phyloP scores from a whole-genome alignment of 2,888 invertebrate species.

The Erebia palarica region DNA sequence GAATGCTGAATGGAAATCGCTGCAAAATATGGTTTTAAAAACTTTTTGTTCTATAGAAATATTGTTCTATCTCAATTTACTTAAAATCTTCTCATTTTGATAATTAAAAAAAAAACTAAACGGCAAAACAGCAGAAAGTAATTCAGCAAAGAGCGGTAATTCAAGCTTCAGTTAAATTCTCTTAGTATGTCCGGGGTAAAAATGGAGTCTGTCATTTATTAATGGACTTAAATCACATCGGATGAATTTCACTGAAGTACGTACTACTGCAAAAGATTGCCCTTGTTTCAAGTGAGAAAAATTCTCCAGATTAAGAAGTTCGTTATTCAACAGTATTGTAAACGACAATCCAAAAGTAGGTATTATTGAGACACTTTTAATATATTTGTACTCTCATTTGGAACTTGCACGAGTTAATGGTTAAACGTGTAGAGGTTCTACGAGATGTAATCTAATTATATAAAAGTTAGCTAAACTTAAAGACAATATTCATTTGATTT shows the following conservation, averaged over 20 bases:
- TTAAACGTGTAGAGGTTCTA: too few relatives aligned
- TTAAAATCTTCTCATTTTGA: constrained; percentile 12
- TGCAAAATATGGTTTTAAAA: neutral
- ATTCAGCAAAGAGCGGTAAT: constrained; percentile 9
- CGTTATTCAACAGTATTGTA: neutral
- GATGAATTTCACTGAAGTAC: constrained; percentile 21
- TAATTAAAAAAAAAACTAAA: constrained; percentile 18
- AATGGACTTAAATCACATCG: constrained; percentile 25
- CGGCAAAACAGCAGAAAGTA: constrained; percentile 13
- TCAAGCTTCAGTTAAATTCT: constrained; percentile 17
- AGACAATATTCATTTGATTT: too few relatives aligned
- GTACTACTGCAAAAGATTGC: neutral
- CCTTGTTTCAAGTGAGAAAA: constrained; percentile 2
- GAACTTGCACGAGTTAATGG: too few relatives aligned
- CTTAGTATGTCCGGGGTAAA: constrained; percentile 16
- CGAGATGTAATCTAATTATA: too few relatives aligned
- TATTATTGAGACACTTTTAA: too few relatives aligned
- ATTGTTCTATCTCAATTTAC: neutral
- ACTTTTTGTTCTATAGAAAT: neutral
- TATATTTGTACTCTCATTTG: too few relatives aligned
- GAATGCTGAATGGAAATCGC: neutral
- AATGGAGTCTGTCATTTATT: constrained; percentile 31
- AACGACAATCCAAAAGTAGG: too few relatives aligned
- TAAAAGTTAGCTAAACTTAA: too few relatives aligned
- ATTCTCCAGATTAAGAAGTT: constrained; percentile 9